Conservation (phyloP, 2,797 vertebrate genomes). For the Malacoctenus gilli region DNA sequence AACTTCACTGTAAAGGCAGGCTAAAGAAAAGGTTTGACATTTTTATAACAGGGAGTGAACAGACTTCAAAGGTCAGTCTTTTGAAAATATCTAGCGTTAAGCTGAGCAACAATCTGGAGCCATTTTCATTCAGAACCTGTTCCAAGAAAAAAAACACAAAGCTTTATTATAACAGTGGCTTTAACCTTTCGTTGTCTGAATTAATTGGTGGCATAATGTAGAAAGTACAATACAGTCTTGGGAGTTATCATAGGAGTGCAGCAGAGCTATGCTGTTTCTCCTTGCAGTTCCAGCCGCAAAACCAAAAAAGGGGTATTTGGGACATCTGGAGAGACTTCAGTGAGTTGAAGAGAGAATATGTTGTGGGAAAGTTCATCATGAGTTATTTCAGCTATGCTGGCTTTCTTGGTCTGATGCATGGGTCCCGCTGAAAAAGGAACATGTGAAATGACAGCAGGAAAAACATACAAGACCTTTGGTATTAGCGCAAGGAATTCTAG, state of each 20-base stretch:
- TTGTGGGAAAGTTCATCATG: conserved; percentile 84
- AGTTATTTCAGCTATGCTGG: conserved; percentile 81
- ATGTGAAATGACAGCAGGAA: conserved; percentile 76
- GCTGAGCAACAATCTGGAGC: conserved; percentile 46
- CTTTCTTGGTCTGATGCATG: conserved; percentile 58
- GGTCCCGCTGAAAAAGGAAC: conserved; percentile 72
- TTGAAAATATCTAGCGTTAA: conserved; percentile 66
- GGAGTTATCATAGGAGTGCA: conserved; percentile 56
- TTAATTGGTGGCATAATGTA: conserved; percentile 39
- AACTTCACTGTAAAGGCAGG: conserved; percentile 44
- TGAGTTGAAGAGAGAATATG: conserved; percentile 64
- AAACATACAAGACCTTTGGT: conserved; percentile 78
- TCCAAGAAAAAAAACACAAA: conserved; percentile 15
- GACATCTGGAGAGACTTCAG: conserved; percentile 67
- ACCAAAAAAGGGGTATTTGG: conserved; percentile 32
- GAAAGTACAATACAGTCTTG: conserved; percentile 44
- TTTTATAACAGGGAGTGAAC: conserved; percentile 65
- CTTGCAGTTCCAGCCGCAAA: conserved; percentile 64
- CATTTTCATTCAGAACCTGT: conserved; percentile 49
- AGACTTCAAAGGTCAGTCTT: conserved; percentile 72
- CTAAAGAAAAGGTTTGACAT: conserved; percentile 55
- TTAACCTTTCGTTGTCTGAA: conserved; percentile 68
- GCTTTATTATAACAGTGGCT: conserved; percentile 62
- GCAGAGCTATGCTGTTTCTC: conserved; percentile 57
- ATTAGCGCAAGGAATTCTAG: conserved; percentile 75